These are phyloP conservation scores for Lates calcarifer DNA, from an alignment of 2,113 vertebrate species.

Conservation along the genomic window DNA sequence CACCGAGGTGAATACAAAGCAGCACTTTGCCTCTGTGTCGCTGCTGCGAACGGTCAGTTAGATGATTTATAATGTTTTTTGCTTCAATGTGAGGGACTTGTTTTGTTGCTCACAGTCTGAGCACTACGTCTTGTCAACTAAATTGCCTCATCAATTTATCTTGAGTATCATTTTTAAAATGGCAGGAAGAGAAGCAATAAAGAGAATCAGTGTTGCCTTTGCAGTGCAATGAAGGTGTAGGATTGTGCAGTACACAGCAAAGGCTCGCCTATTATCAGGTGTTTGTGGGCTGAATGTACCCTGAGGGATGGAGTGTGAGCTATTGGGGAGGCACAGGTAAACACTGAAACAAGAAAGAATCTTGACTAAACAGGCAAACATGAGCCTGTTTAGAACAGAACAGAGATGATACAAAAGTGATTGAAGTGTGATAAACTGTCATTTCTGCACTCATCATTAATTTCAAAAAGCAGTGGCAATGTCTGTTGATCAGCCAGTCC, in stretches of 20 bases:
- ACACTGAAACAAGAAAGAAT: conserved; percentile 43
- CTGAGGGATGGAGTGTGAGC: conserved; percentile 53
- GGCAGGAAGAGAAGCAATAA: conserved; percentile 14
- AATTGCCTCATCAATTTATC: conserved; percentile 36
- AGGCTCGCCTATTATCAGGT: conserved; percentile 52
- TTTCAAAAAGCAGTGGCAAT: neutral
- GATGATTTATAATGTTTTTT: conserved; percentile 36
- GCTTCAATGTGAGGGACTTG: conserved; percentile 27
- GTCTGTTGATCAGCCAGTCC: neutral
- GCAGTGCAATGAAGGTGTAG: conserved; percentile 31
- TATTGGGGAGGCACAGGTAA: conserved; percentile 43
- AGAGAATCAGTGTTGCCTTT: conserved; percentile 15
- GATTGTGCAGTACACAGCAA: conserved; percentile 11
- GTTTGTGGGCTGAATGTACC: conserved; percentile 61
- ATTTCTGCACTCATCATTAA: neutral
- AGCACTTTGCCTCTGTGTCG: conserved; percentile 23
- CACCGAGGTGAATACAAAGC: conserved; percentile 65
- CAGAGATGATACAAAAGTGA: conserved; percentile 2
- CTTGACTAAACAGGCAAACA: conserved; percentile 28
- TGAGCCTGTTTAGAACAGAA: conserved; percentile 22
- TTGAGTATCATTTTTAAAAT: conserved; percentile 30
- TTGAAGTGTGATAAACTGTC: neutral
- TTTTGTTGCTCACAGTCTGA: conserved; percentile 29
- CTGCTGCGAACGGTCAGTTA: conserved; percentile 31
- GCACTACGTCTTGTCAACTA: neutral